Percentiles rank a stretch among this genome's conserved stretches.
Conservation (phyloP, 2,113 vertebrate species). For the Dipodomys spectabilis region DNA sequence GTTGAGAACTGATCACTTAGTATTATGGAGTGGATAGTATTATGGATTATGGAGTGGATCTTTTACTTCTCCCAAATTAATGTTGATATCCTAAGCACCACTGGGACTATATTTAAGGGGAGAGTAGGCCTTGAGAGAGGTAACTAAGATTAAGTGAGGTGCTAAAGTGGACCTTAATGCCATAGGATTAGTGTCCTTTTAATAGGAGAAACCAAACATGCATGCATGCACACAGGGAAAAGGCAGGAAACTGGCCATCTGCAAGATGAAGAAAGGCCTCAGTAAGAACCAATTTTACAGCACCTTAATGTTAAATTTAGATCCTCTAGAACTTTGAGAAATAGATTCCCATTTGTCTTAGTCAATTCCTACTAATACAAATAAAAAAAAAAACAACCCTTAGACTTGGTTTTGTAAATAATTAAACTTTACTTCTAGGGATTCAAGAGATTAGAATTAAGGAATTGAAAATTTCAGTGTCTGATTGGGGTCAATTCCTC, state of each 20-base stretch:
- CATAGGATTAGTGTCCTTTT: not conserved
- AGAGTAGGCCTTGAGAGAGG: not conserved
- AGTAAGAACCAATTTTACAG: not conserved
- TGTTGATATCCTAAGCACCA: not conserved
- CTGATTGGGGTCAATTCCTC: not conserved
- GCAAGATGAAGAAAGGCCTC: not conserved
- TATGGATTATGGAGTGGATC: too few relatives aligned
- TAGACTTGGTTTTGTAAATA: not conserved
- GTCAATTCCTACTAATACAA: not conserved
- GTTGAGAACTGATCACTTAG: not conserved
- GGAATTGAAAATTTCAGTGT: not conserved
- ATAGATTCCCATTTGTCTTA: not conserved
- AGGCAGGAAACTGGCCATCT: not conserved
- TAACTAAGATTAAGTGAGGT: not conserved
- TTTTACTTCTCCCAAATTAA: too few relatives aligned
- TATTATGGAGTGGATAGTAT: not conserved
- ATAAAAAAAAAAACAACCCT: not conserved
- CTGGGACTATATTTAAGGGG: not conserved
- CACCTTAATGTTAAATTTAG: not conserved
- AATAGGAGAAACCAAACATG: not conserved
- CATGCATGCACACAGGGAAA: not conserved
- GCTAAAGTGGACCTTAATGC: not conserved
- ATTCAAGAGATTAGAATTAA: not conserved
- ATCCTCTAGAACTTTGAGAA: not conserved
- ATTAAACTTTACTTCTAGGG: not conserved